Percentiles rank a stretch among this genome's conserved stretches.
Conservation (phyloP, 1,140 invertebrate genomes). For the Subanguina moxae region DNA sequence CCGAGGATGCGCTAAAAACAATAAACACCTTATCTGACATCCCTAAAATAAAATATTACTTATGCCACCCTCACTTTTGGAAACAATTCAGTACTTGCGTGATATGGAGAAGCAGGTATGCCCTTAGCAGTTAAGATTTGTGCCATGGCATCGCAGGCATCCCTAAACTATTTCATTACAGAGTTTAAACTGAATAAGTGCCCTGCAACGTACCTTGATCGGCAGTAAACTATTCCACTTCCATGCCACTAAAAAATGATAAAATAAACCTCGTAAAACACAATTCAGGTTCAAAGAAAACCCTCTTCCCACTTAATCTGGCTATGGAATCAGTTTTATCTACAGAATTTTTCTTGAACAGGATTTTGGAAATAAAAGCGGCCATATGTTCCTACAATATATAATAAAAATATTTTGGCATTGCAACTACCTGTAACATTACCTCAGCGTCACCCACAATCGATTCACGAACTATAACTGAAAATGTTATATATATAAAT, state of each 20-base stretch:
- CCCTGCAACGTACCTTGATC: background rate
- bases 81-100: slow-evolving; percentile 65
- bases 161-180: too few relatives aligned
- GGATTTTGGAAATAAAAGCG: slow-evolving; percentile 19
- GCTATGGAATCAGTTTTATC: too few relatives aligned
- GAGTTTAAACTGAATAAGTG: too few relatives aligned
- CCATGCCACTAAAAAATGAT: slow-evolving; percentile 9
- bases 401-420: too few relatives aligned
- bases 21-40: slow-evolving; percentile 66
- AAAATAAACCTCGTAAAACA: too few relatives aligned
- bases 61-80: too few relatives aligned
- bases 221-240: slow-evolving; percentile 36
- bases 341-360: slow-evolving; percentile 5
- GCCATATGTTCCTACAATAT: slow-evolving; percentile 19
- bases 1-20: background rate
- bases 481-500: too few relatives aligned
- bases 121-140: slow-evolving; percentile 4
- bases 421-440: too few relatives aligned
- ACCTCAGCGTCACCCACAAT: slow-evolving; percentile 21
- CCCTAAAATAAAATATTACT: slow-evolving; percentile 61
- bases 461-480: slow-evolving; percentile 64
- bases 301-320: too few relatives aligned
- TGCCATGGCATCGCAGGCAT: slow-evolving; percentile 32
- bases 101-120: slow-evolving; percentile 70
- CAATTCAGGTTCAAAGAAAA: too few relatives aligned